Evolutionary conservation across 1,140 invertebrate genomes (phyloP), one percentile per base, ranked within the genome.

Genomic region (Drosophila nigromelanica): DNA sequence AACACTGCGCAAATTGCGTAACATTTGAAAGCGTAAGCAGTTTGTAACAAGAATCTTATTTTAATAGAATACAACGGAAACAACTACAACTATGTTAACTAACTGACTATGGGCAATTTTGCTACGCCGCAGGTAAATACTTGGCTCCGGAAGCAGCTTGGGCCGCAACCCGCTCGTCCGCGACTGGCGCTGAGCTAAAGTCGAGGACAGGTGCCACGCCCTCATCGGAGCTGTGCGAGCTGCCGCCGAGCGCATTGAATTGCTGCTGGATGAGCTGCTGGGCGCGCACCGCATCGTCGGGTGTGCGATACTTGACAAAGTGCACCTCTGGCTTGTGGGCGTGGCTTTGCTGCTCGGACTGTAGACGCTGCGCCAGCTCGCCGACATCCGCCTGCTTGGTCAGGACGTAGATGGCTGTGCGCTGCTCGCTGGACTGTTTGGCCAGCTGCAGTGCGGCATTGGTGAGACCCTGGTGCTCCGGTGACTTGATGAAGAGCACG

Each of bases 241-340:
- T 85, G 39, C 86, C 86, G 21, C 86, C 86, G 62, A 90, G 33
- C 5, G 81, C 61, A 52, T 89, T 70, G 24, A 90, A 89, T 51
- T 90, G 86, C 27, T 90, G 75, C 69, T 89, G 86, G 37, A 89
- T 89, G 7, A 80, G 60, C 39, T 90, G 80, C 60, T 89, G 86
- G 11, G 86, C 86, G 5, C 85, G 72, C 43, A 81, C 62, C n/a
- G 86, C 86, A 12, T 89, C 86, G 48, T 89, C 86, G n/a, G 80
- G 66, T 0, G 86, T 89, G 62, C 86, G 86, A 45, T 89, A 89
- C 55, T 89, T 89, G 50, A 89, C 86, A 10, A 90, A 89, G 37
- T 90, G 86, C 68, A 89, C 86, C 76, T 89, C 86, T 3, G 86
- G 86, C 60, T 89, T 89, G 37, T 78, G 78, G 4, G 47, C 47